Conservation (phyloP, 2,888 invertebrate species). For the Drymonia ruficornis region DNA sequence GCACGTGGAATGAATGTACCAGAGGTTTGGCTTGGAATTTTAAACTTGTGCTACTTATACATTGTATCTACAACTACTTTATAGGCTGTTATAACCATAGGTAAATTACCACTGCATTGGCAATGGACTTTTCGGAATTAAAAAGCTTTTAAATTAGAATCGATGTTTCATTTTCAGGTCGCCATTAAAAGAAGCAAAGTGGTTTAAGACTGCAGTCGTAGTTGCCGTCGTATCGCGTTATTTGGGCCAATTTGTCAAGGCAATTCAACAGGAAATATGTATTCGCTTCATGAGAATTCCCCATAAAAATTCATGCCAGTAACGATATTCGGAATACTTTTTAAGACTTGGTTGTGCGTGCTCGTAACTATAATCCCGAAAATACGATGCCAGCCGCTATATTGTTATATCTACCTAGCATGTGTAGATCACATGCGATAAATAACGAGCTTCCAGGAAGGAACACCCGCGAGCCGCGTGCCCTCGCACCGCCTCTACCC, state of each 20-base stretch:
- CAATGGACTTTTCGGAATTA: no score
- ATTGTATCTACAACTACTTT: neutral
- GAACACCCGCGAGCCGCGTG: conserved; percentile 54
- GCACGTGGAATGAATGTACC: conserved; percentile 69
- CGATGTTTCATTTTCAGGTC: no score
- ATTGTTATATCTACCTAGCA: conserved; percentile 16
- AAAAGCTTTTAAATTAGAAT: no score
- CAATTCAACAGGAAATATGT: conserved; percentile 37
- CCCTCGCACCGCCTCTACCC: conserved; percentile 54
- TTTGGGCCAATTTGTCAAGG: conserved; percentile 34
- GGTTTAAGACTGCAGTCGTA: neutral
- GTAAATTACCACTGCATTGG: no score
- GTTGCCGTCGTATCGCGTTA: conserved; percentile 33
- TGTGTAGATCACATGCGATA: conserved; percentile 46
- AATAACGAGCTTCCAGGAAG: conserved; percentile 63
- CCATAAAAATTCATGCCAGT: conserved; percentile 35
- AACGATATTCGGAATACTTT: conserved; percentile 32
- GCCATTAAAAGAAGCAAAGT: neutral
- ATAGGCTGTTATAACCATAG: no score
- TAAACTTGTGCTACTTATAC: conserved; percentile 27
- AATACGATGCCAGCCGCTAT: conserved; percentile 21
- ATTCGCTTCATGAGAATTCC: conserved; percentile 39
- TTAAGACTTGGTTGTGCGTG: conserved; percentile 32
- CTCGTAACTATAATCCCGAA: conserved; percentile 31
- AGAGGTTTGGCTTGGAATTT: conserved; percentile 40